Conservation (phyloP, 23 tunicate species). For the Aplidium turbinatum region DNA sequence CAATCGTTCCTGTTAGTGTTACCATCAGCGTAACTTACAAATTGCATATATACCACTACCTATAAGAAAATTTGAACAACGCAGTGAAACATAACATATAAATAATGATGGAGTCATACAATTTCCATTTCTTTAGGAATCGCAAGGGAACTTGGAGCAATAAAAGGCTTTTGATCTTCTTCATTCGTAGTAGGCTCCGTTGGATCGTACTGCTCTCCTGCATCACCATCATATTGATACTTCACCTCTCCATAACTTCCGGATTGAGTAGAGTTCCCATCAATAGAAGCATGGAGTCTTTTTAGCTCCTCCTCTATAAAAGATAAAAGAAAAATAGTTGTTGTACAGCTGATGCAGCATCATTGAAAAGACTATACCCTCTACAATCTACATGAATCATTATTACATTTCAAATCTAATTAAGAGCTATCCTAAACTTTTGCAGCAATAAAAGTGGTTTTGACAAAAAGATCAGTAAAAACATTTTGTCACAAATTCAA, state of each 20-base stretch:
- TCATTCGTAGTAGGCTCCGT: slow-evolving; percentile 55
- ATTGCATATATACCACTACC: no score
- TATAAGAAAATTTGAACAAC: no score
- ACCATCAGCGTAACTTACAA: no score
- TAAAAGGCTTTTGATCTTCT: slow-evolving; percentile 67
- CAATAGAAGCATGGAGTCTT: slow-evolving; percentile 84
- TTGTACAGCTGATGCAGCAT: neutral
- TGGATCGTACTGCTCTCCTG: slow-evolving; percentile 45
- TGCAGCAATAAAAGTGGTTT: no score
- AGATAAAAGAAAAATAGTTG: neutral
- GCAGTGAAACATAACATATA: no score
- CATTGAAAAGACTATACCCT: neutral
- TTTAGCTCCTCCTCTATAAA: slow-evolving; percentile 88
- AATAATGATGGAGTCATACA: no score
- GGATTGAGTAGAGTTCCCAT: neutral
- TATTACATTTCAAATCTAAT: no score
- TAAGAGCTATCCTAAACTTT: no score
- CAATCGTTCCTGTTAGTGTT: no score
- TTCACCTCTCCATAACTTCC: slow-evolving; percentile 30
- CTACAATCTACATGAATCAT: no score
- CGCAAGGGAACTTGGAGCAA: slow-evolving; percentile 77
- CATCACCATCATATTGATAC: slow-evolving; percentile 47
- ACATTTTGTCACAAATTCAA: no score
- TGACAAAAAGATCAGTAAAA: no score
- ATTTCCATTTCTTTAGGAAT: slow-evolving; percentile 91